Evolutionary conservation across 2,797 vertebrate species (phyloP), one percentile per base, ranked within the genome.

Genomic region (Linurgus olivaceus): DNA sequence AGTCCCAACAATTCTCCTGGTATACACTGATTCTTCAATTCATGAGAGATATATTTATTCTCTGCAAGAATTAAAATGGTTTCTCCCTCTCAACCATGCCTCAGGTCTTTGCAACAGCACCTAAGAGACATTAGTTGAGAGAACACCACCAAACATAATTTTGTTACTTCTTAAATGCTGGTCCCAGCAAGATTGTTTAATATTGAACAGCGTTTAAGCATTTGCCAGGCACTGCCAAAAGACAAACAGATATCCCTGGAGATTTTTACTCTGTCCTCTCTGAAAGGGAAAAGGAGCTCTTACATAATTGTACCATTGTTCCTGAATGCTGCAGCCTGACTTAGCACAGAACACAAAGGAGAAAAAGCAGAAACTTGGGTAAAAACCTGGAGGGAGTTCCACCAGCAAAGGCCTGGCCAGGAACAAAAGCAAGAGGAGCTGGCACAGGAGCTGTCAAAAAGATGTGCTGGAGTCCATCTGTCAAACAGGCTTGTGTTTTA

Each of bases 161-260:
- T 75, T 90, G 51, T 86, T 94, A 81, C 38, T 89, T 85, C 61
- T 85, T 52, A 40, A 94, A 91, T 42, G 50, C 37, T 6, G 6
- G 51, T 71, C 65, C 72, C 91, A 90, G 84, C 72, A 80, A 78
- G 47, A 48, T 13, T 68, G 42, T 68, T 93, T 72, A 87, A 80
- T 31, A 62, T 2, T 9, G 24, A 45, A 26, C 68, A 83, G 50
- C 1, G 0, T 70, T 73, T 55, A 74, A 92, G 90, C 81, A 77
- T 87, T 87, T 74, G 48, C 57, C 68, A 75, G n/a, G 47, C 65
- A 37, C 47, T 91, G 90, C 74, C 72, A 92, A 71, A 79, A 75
- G 87, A 75, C 75, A 96, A 86, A 71, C 75, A 93, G 29, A 44
- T 11, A 75, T 50, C 82, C 35, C 85, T 93, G 78, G 82, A 94